Evolutionary conservation across 2,797 vertebrate species (phyloP).

Genomic region (Nyctalus aviator): DNA sequence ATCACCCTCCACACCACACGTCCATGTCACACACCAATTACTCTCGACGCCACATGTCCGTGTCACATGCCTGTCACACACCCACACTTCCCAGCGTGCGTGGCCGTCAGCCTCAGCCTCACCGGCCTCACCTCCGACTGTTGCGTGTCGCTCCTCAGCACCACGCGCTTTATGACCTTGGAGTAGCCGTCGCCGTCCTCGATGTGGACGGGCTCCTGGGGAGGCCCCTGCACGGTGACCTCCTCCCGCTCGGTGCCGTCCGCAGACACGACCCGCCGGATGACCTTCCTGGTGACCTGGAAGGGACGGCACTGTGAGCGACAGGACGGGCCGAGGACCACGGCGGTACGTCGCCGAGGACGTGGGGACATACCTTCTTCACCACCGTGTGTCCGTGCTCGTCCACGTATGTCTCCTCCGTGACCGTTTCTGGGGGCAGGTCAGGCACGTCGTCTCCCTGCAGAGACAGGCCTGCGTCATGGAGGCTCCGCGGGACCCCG

Average conservation of each 20-base stretch:
- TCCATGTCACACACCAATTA: background rate
- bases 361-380: constrained; percentile 91
- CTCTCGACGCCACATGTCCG: background rate
- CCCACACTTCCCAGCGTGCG: background rate
- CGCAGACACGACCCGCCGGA: constrained; percentile 91
- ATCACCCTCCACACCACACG: background rate
- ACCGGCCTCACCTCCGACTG: constrained; percentile 92
- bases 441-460: constrained; percentile 95
- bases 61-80: background rate
- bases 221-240: constrained; percentile 91
- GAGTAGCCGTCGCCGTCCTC: constrained; percentile 94
- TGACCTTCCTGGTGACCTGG: constrained; percentile 96
- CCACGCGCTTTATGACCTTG: constrained; percentile 94
- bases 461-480: background rate
- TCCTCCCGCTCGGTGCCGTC: constrained; percentile 94
- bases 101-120: background rate
- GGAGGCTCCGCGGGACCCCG: background rate
- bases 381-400: constrained; percentile 96
- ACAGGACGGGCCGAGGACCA: background rate
- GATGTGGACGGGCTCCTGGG: constrained; percentile 89
- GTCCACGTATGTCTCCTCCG: constrained; percentile 96
- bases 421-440: constrained; percentile 93
- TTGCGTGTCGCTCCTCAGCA: constrained; percentile 92
- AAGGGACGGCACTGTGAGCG: constrained; percentile 42
- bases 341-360: accelerated